Conservation (phyloP, 2,888 invertebrate genomes). For the Macrophya annulata region DNA sequence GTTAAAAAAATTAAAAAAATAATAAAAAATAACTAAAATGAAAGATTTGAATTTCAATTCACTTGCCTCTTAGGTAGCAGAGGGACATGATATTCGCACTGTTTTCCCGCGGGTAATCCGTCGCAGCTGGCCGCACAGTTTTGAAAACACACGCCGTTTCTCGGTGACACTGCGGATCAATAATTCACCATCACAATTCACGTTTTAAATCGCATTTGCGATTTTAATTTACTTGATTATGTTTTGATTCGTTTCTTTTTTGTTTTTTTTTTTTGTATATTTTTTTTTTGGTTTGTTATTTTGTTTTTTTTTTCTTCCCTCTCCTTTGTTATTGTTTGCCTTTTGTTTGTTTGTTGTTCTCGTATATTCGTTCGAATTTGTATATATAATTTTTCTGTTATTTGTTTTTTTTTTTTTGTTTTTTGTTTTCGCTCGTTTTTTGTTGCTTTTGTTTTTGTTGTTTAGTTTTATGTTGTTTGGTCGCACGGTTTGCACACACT, state of each 20-base stretch:
- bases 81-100: slow-evolving; percentile 56
- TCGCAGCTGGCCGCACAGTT: slow-evolving; percentile 55
- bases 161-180: slow-evolving; percentile 68
- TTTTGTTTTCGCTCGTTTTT: not conserved
- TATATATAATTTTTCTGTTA: slow-evolving; percentile 27
- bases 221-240: slow-evolving; percentile 19
- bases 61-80: slow-evolving; percentile 56
- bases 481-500: slow-evolving; percentile 58
- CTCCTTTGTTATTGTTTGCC: not conserved
- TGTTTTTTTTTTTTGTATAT: not conserved
- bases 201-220: slow-evolving; percentile 55
- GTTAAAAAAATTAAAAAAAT: not conserved
- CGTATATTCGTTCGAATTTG: not conserved
- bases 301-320: slow-evolving; percentile 1
- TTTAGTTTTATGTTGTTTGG: slow-evolving; percentile 44
- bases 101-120: slow-evolving; percentile 56
- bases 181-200: slow-evolving; percentile 72
- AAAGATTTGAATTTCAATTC: slow-evolving; percentile 51
- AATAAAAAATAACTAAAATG: not conserved
- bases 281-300: too few relatives aligned
- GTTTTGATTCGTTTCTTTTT: slow-evolving; percentile 15
- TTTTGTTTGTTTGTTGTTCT: slow-evolving; percentile 30
- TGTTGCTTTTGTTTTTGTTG: slow-evolving; percentile 42
- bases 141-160: slow-evolving; percentile 68
- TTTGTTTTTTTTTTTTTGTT: not conserved